Conservation (phyloP, 2,888 invertebrate genomes). For the Andrena flavipes region DNA sequence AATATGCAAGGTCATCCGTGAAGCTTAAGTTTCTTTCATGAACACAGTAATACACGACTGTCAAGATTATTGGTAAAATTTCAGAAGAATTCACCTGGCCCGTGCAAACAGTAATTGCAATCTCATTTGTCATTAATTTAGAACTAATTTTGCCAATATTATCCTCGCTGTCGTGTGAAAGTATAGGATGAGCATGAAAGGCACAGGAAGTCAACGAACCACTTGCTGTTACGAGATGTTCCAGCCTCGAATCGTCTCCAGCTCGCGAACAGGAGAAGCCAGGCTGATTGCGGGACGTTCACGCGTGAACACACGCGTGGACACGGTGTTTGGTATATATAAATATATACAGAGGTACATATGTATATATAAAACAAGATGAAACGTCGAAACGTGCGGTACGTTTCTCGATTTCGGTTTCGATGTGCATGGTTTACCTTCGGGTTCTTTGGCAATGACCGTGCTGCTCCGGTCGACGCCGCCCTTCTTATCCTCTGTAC, state of each 20-base stretch:
- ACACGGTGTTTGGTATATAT: constrained; percentile 31
- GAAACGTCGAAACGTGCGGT: constrained; percentile 62
- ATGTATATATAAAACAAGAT: constrained; percentile 51
- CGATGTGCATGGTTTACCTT: constrained; percentile 88
- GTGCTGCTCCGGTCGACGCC: constrained; percentile 97
- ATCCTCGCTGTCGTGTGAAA: too few species aligned
- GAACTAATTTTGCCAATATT: too few species aligned
- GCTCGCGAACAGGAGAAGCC: constrained; percentile 59
- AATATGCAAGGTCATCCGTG: too few species aligned
- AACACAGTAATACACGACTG: too few species aligned
- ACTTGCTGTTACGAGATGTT: not conserved
- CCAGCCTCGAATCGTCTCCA: not conserved
- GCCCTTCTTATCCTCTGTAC: constrained; percentile 95
- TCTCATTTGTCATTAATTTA: too few species aligned
- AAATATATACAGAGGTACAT: constrained; percentile 29
- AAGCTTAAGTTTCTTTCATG: too few species aligned
- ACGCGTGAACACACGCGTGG: constrained; percentile 44
- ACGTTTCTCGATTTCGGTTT: constrained; percentile 55
- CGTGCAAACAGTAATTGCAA: too few species aligned
- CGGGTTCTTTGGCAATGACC: constrained; percentile 96
- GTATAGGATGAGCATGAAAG: too few species aligned
- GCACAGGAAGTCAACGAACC: constrained; percentile 13
- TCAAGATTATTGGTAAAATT: too few species aligned
- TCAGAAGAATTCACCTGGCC: too few species aligned
- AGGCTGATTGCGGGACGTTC: constrained; percentile 46